Evolutionary conservation across 1,140 invertebrate species (phyloP).

Genomic region (Lerema accius): DNA sequence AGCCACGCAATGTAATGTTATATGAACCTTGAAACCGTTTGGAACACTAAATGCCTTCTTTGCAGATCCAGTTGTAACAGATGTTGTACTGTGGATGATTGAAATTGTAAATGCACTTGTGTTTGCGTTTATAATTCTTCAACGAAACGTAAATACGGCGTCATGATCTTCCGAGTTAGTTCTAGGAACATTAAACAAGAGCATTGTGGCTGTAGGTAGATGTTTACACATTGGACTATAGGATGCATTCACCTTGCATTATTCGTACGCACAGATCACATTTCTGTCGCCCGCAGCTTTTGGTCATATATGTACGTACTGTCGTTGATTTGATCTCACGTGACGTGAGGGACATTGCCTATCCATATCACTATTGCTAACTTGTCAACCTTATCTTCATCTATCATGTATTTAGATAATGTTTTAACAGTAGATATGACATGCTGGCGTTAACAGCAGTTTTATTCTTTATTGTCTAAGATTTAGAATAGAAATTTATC

Average conservation of each 20-base stretch:
- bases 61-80: slow-evolving; percentile 16
- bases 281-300: slow-evolving; percentile 44
- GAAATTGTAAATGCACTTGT: too few species aligned
- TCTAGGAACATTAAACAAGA: slow-evolving; percentile 11
- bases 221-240: slow-evolving; percentile 2
- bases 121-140: too few species aligned
- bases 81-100: slow-evolving; percentile 6
- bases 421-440: slow-evolving; percentile 40
- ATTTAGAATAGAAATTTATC: too few species aligned
- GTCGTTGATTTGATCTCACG: slow-evolving; percentile 50
- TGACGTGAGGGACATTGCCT: slow-evolving; percentile 47
- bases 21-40: slow-evolving; percentile 54
- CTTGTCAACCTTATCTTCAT: slow-evolving; percentile 35
- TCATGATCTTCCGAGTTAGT: slow-evolving; percentile 8
- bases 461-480: not conserved
- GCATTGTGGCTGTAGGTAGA: not conserved
- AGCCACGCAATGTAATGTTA: slow-evolving; percentile 45
- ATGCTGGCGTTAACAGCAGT: slow-evolving; percentile 22
- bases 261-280: slow-evolving; percentile 37
- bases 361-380: slow-evolving; percentile 20
- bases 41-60: slow-evolving; percentile 39
- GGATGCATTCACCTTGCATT: too few species aligned
- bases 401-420: slow-evolving; percentile 38
- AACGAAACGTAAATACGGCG: not conserved
- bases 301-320: too few species aligned